Conservation (phyloP, 1,140 invertebrate genomes). For the Drosophila parabipectinata region DNA sequence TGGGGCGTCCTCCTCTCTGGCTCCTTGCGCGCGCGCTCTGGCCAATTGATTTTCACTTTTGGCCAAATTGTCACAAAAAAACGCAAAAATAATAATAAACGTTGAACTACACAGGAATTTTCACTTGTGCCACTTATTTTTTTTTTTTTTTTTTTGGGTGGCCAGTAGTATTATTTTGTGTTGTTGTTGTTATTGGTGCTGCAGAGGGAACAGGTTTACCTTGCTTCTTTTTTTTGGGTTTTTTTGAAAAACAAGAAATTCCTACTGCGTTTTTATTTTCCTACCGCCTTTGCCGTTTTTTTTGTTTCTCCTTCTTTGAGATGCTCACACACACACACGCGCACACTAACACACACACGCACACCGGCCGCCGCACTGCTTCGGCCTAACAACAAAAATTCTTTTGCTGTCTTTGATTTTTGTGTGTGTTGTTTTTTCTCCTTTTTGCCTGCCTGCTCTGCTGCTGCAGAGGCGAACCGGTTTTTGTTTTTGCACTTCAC, state of each 20-base stretch:
- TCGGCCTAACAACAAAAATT: slow-evolving; percentile 72
- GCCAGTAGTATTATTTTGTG: slow-evolving; percentile 27
- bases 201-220: slow-evolving; percentile 60
- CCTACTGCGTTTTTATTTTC: slow-evolving; percentile 52
- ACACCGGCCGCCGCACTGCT: slow-evolving; percentile 30
- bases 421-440: slow-evolving; percentile 45
- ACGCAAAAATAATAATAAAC: slow-evolving; percentile 54
- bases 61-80: slow-evolving; percentile 59
- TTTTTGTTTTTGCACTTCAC: slow-evolving; percentile 75
- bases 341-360: slow-evolving; percentile 19
- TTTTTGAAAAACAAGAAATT: slow-evolving; percentile 55
- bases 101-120: slow-evolving; percentile 66
- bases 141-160: slow-evolving; percentile 1
- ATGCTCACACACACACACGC: slow-evolving; percentile 42
- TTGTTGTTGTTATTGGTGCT: slow-evolving; percentile 36
- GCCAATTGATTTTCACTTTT: slow-evolving; percentile 80
- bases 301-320: slow-evolving; percentile 17
- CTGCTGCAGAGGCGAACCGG: slow-evolving; percentile 70
- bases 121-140: slow-evolving; percentile 77
- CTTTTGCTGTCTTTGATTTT: slow-evolving; percentile 69
- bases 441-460: slow-evolving; percentile 27
- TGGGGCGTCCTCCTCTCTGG: not conserved
- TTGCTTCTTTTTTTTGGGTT: slow-evolving; percentile 42
- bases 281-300: slow-evolving; percentile 47
- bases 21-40: slow-evolving; percentile 63